phyloP scores from a whole-genome alignment of 2,113 vertebrate species.

The Diphyllodes magnificus region DNA sequence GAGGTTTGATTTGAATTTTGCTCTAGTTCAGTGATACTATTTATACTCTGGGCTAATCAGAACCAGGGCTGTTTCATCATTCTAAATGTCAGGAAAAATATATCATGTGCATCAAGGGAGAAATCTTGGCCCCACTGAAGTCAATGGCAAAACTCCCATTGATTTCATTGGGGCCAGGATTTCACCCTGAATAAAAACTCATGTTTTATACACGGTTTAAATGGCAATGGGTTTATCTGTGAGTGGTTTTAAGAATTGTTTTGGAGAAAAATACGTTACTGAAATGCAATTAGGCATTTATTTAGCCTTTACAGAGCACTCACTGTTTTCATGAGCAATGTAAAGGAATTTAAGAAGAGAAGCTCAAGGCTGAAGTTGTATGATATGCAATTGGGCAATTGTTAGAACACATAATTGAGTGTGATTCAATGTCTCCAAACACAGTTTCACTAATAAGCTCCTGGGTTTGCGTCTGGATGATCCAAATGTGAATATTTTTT shows the following conservation, averaged over 20 bases:
- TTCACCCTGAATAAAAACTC: constrained; percentile 61
- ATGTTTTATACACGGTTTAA: constrained; percentile 9
- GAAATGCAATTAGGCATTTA: not conserved
- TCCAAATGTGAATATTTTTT: constrained; percentile 46
- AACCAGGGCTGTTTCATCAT: constrained; percentile 63
- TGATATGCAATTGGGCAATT: not conserved
- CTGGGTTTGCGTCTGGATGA: constrained; percentile 30
- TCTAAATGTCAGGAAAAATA: constrained; percentile 66
- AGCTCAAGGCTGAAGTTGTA: not conserved
- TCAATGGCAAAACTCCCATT: constrained; percentile 63
- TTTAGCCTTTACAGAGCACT: not conserved
- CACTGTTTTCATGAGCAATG: not conserved
- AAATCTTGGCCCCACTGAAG: constrained; percentile 61
- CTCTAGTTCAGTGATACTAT: constrained; percentile 60
- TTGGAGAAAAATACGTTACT: not conserved
- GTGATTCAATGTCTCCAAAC: not conserved
- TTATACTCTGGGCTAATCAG: constrained; percentile 61
- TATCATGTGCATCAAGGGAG: constrained; percentile 63
- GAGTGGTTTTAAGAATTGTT: not conserved
- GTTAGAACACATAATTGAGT: not conserved
- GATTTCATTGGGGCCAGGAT: constrained; percentile 49
- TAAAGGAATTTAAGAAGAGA: not conserved
- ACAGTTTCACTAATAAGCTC: not conserved
- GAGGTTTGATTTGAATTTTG: constrained; percentile 64
- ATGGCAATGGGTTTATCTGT: constrained; percentile 19